Evolutionary conservation across 2,888 invertebrate genomes (phyloP), one percentile per base, ranked within the genome.

Genomic region (Archaeoteleia sp.): DNA sequence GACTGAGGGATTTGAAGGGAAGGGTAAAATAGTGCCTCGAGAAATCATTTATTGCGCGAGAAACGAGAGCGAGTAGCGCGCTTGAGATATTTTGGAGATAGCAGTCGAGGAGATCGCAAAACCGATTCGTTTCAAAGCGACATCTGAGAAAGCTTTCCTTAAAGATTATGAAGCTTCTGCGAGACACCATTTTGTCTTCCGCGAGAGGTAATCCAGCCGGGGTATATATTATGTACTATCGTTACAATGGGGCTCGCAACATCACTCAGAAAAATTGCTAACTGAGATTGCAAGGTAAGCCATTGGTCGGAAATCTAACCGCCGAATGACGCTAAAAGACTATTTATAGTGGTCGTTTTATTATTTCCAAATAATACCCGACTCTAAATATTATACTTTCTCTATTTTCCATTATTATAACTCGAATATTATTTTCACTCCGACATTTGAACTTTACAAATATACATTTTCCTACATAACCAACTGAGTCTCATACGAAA

Each of bases 31-130:
- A 61, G 70, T 63, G 48, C 35, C 57, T 34, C 39, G 42, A 54
- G 63, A 61, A 69, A 70, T 73, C 73, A 71, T 73, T 74, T 72
- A 69, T 73, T 68, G 67, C 60, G 32, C 51, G 35, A 9, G 27
- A 32, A 35, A 49, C 14, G 57, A 58, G 48, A 57, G 29, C 49
- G 25, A 20, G 29, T n/a, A 15, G 17, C 8, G 3, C 30, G 7
- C 14, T 2, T 20, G 53, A 32, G 55, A 45, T 42, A 45, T 48
- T 60, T 29, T 45, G 39, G 12, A 43, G 30, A 55, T 49, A 20
- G 15, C 12, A 13, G 12, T n/a, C 20, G 15, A 4, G 20, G 17
- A 55, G 35, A 57, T 58, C 49, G 55, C 55, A 37, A 48, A 57
- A 45, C 58, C 37, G 66, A 67, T 62, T 70, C 54, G 15, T 51